phyloP scores from a whole-genome alignment of 1,140 invertebrate genomes.

The Drosophila simulans region DNA sequence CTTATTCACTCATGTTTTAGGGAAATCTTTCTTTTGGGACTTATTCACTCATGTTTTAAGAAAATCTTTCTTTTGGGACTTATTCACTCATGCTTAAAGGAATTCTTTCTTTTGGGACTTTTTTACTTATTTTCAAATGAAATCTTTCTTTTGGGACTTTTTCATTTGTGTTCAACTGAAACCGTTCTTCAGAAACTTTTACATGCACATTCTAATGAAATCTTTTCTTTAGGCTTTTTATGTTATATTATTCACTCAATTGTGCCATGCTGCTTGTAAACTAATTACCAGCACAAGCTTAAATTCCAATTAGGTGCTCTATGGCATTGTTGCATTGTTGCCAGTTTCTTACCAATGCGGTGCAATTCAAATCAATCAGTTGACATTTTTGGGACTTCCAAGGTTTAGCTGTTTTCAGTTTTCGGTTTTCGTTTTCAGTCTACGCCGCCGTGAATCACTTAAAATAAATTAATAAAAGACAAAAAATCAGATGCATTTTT shows the following conservation, averaged over 20 bases:
- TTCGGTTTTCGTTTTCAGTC: constrained; percentile 33
- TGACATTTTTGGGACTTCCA: constrained; percentile 69
- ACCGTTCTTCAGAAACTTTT: too few relatives aligned
- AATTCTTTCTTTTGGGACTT: too few relatives aligned
- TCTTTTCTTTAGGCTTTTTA: not conserved
- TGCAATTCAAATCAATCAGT: constrained; percentile 48
- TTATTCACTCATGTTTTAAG: too few relatives aligned
- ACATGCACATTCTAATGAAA: too few relatives aligned
- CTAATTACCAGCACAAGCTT: constrained; percentile 2
- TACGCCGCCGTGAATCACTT: constrained; percentile 66
- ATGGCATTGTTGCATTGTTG: constrained; percentile 2
- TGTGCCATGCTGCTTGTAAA: not conserved
- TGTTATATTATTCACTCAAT: too few relatives aligned
- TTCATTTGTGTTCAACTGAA: too few relatives aligned
- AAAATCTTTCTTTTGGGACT: too few relatives aligned
- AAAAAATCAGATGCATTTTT: constrained; percentile 36
- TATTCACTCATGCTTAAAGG: too few relatives aligned
- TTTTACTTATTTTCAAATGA: too few relatives aligned
- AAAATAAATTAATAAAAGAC: constrained; percentile 78
- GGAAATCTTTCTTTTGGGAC: too few relatives aligned
- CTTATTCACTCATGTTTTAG: too few relatives aligned
- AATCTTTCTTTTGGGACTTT: too few relatives aligned
- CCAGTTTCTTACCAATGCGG: constrained; percentile 9
- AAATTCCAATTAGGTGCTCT: constrained; percentile 17
- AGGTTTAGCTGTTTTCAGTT: constrained; percentile 45